phyloP scores from a whole-genome alignment of 2,113 vertebrate species.

The Orthonyx spaldingii region DNA sequence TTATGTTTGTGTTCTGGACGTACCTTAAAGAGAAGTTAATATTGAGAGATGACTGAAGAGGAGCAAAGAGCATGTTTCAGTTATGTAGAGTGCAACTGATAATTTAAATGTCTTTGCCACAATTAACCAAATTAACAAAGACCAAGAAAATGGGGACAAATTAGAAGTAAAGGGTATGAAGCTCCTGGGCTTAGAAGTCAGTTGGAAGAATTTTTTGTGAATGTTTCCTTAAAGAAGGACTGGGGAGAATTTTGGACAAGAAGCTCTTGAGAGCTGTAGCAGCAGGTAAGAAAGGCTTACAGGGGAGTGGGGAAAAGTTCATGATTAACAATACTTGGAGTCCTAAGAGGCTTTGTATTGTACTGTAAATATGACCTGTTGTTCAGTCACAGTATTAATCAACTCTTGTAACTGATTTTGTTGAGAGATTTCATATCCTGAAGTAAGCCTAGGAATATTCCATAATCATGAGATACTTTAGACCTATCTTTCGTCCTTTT shows the following conservation, averaged over 20 bases:
- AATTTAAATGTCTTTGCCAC: not conserved
- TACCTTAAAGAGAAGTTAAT: not conserved
- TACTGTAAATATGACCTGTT: not conserved
- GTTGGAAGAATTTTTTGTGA: not conserved
- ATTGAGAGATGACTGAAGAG: constrained; percentile 13
- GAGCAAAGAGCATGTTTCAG: constrained; percentile 3
- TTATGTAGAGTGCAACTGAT: not conserved
- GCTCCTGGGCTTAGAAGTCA: not conserved
- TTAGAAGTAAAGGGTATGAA: not conserved
- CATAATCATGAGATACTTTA: not conserved
- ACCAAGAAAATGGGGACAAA: not conserved
- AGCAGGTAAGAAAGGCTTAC: constrained; percentile 17
- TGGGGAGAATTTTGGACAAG: not conserved
- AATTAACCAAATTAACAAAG: not conserved
- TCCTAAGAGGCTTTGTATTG: not conserved
- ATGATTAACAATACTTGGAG: not conserved
- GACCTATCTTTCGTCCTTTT: not conserved
- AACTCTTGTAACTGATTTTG: not conserved
- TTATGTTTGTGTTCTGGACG: not conserved
- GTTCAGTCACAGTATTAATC: not conserved
- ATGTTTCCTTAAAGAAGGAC: not conserved
- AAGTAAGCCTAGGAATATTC: not conserved
- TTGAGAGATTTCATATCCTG: not conserved
- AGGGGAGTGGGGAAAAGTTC: not conserved
- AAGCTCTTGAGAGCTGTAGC: constrained; percentile 3